These are phyloP conservation scores for Herminia tarsipennalis DNA, from an alignment of 2,888 invertebrate species.

Conservation along the genomic window DNA sequence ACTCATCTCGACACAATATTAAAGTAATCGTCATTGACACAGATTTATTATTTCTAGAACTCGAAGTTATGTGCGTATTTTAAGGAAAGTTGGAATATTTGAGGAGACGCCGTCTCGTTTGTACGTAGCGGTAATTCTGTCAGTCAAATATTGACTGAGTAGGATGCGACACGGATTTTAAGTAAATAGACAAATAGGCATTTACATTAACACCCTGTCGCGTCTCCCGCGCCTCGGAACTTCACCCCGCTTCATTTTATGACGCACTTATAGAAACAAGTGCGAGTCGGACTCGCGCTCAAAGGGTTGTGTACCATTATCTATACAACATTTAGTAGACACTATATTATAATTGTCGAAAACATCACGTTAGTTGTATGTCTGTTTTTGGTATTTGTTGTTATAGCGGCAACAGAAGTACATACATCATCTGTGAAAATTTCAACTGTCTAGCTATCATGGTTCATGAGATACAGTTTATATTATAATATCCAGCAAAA, in stretches of 20 bases:
- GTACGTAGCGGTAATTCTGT: constrained; percentile 81
- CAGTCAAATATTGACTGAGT: constrained; percentile 81
- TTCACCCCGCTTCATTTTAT: constrained; percentile 32
- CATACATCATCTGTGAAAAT: too few relatives aligned
- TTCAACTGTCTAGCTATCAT: too few relatives aligned
- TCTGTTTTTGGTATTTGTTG: too few relatives aligned
- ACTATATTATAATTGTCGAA: too few relatives aligned
- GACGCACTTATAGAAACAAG: too few relatives aligned
- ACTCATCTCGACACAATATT: constrained; percentile 36
- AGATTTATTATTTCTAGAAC: constrained; percentile 49
- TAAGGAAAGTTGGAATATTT: constrained; percentile 63
- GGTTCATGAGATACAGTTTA: too few relatives aligned
- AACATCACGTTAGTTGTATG: too few relatives aligned
- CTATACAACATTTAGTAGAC: too few relatives aligned
- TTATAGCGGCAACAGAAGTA: too few relatives aligned
- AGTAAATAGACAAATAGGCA: constrained; percentile 80
- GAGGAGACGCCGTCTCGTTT: constrained; percentile 72
- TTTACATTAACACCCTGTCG: constrained; percentile 74
- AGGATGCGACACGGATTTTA: constrained; percentile 83
- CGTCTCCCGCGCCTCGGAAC: constrained; percentile 34
- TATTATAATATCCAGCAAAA: too few relatives aligned
- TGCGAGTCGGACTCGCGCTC: too few relatives aligned
- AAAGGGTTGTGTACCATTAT: too few relatives aligned
- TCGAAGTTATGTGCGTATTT: constrained; percentile 47
- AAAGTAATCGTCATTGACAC: constrained; percentile 51